phyloP scores from a whole-genome alignment of 2,888 invertebrate genomes.

The Drosophila ustulata region DNA sequence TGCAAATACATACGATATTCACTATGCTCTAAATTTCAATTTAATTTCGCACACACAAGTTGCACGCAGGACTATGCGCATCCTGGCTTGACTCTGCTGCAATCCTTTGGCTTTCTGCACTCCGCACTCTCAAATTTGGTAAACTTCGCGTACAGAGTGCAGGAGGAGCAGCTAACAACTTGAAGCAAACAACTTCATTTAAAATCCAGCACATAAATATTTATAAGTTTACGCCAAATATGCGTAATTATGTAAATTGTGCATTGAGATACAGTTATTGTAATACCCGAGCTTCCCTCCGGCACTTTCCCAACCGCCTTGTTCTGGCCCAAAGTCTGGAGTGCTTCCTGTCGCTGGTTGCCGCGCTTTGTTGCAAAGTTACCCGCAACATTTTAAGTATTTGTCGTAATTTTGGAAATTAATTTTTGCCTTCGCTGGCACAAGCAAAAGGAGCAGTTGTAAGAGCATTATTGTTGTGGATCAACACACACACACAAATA shows the following conservation, averaged over 20 bases:
- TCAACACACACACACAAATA: constrained; percentile 16
- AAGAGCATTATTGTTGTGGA: constrained; percentile 34
- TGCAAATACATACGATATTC: background rate
- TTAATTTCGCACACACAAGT: background rate
- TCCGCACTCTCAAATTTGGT: background rate
- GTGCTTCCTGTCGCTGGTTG: constrained; percentile 9
- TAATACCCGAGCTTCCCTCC: constrained; percentile 9
- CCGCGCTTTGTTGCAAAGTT: constrained; percentile 40
- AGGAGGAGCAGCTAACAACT: background rate
- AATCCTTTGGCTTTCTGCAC: background rate
- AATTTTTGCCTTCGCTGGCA: constrained; percentile 56
- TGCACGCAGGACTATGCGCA: background rate
- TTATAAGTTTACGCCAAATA: constrained; percentile 70
- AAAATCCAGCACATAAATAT: constrained; percentile 65
- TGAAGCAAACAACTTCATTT: constrained; percentile 40
- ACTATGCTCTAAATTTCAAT: background rate
- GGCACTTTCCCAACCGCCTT: background rate
- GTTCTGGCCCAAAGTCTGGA: background rate
- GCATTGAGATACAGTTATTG: constrained; percentile 62
- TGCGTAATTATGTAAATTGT: constrained; percentile 78
- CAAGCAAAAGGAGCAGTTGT: constrained; percentile 34
- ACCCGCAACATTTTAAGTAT: constrained; percentile 65
- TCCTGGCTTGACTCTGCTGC: background rate
- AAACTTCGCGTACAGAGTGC: background rate
- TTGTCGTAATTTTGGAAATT: constrained; percentile 74